These are phyloP conservation scores for Drepana falcataria DNA, from an alignment of 2,888 invertebrate genomes.

Conservation along the genomic window DNA sequence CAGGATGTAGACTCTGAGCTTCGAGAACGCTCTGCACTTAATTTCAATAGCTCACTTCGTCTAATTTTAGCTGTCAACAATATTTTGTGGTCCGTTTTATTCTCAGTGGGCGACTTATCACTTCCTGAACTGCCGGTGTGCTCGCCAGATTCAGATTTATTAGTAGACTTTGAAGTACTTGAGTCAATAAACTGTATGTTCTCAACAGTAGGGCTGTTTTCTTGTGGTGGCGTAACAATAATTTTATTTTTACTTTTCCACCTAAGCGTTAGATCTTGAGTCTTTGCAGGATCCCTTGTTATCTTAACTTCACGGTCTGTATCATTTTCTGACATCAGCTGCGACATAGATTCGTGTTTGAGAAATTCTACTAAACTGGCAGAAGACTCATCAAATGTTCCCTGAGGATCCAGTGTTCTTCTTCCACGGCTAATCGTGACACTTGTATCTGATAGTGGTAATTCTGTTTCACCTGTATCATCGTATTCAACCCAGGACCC, in stretches of 20 bases:
- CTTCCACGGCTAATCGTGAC: conserved; percentile 36
- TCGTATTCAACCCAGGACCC: conserved; percentile 84
- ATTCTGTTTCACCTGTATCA: conserved; percentile 81
- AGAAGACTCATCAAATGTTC: conserved; percentile 79
- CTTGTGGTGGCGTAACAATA: conserved; percentile 80
- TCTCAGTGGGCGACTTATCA: conserved; percentile 65
- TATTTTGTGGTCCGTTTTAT: conserved; percentile 51
- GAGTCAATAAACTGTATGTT: conserved; percentile 71
- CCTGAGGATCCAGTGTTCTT: conserved; percentile 72
- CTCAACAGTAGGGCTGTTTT: conserved; percentile 79
- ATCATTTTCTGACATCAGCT: conserved; percentile 58
- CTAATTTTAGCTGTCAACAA: conserved; percentile 69
- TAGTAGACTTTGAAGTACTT: conserved; percentile 54
- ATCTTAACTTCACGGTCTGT: conserved; percentile 57
- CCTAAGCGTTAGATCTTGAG: conserved; percentile 58
- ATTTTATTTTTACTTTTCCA: conserved; percentile 79
- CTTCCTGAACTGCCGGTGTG: conserved; percentile 68
- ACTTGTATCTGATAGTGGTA: conserved; percentile 72
- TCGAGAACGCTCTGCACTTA: conserved; percentile 86
- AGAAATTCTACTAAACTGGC: conserved; percentile 74
- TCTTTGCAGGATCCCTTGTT: conserved; percentile 38
- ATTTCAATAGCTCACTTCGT: conserved; percentile 78
- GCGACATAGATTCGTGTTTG: conserved; percentile 64
- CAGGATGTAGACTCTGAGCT: conserved; percentile 89
- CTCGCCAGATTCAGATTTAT: conserved; percentile 65